Evolutionary conservation across 2,797 vertebrate species (phyloP), one percentile per base, ranked within the genome.

Genomic region (Acanthurus leucopareius): DNA sequence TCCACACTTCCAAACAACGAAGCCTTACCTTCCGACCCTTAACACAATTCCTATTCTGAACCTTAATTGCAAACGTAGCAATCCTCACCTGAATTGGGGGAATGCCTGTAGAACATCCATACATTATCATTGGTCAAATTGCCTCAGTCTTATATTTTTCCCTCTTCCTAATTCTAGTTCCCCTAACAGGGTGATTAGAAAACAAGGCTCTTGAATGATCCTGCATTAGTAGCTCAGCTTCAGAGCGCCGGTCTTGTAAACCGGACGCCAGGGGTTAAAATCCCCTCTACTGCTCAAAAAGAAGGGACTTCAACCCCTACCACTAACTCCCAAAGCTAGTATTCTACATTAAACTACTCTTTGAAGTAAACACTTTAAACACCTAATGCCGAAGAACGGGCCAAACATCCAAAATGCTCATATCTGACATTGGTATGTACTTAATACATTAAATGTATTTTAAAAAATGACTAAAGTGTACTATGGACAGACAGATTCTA

Each of bases 1-100:
- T 91, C 0, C 88, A 92, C 32, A 90, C 84, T 0, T 92, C 77
- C 0, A 92, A 93, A 54, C 69, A 83, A 44, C 84, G 75, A 73
- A 40, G 61, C 0, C 1, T 79, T 0, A 88, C 82, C 0, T 92
- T 92, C 25, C 81, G 86, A 0, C 80, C 85, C 0, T 0, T 89
- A 0, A 49, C 76, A 0, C 89, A 92, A 57, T 0, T 80, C 0
- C 0, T 90, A 1, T 91, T 92, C 3, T 92, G 86, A 79, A 3
- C 51, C 0, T 0, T 91, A 0, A 5, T 86, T 0, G 84, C 86
- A 20, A 67, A 91, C 10, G 49, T 87, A 0, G 0, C 47, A 0
- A 69, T 47, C 15, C 14, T 47, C 1, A 47, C 58, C 10, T 60
- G 58, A 60, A 60, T 60, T 2, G 58, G 58, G 22, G 58, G 58